phyloP scores from a whole-genome alignment of 2,888 invertebrate species.

The Crematogaster levior region DNA sequence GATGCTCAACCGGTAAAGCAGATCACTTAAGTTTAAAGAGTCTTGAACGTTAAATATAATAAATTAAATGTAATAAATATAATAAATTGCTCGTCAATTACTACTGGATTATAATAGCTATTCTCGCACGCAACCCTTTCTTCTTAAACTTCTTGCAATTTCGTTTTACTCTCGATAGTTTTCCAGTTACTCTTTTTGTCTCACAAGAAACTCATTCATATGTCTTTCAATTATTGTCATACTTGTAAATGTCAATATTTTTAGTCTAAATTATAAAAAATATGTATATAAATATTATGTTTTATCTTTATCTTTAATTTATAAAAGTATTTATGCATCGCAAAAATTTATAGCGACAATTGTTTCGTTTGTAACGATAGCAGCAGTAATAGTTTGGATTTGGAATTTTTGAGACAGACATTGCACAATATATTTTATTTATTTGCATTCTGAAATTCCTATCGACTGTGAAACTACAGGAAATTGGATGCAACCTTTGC shows the following conservation, averaged over 20 bases:
- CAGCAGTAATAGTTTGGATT: not conserved
- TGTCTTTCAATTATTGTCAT: not conserved
- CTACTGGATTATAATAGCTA: conserved; percentile 63
- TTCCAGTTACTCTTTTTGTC: not conserved
- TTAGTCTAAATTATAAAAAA: conserved; percentile 27
- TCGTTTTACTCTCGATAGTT: not conserved
- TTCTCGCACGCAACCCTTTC: conserved; percentile 54
- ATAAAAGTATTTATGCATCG: conserved; percentile 63
- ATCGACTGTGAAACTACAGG: conserved; percentile 84
- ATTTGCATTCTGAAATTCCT: conserved; percentile 55
- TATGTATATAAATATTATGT: conserved; percentile 23
- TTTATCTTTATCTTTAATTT: conserved; percentile 66
- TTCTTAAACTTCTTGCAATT: not conserved
- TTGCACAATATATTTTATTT: not conserved
- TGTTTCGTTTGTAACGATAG: conserved; percentile 22
- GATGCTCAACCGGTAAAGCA: conserved; percentile 83
- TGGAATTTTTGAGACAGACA: not conserved
- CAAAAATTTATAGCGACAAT: conserved; percentile 50
- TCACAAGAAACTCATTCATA: not conserved
- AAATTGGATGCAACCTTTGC: conserved; percentile 77
- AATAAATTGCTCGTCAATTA: conserved; percentile 80
- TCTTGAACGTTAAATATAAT: conserved; percentile 76
- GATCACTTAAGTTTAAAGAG: conserved; percentile 76
- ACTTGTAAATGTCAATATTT: conserved; percentile 65
- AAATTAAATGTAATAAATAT: too few relatives aligned